phyloP scores from a whole-genome alignment of 2,888 invertebrate species.

The Eustalomyia histrio region DNA sequence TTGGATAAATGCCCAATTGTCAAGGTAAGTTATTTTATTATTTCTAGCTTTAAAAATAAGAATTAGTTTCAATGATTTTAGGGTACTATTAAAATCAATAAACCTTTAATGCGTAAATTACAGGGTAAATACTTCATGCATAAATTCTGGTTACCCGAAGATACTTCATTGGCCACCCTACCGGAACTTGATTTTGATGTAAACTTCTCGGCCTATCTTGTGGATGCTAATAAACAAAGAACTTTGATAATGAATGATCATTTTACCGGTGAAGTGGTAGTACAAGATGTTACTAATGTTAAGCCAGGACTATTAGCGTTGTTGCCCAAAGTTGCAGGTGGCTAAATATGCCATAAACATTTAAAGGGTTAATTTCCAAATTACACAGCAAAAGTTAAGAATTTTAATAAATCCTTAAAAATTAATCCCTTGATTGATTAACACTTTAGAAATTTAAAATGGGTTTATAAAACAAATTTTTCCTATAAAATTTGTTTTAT shows the following conservation, averaged over 20 bases:
- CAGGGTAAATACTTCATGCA: conserved; percentile 75
- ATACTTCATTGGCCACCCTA: conserved; percentile 71
- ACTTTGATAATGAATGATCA: conserved; percentile 73
- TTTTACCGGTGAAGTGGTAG: conserved; percentile 71
- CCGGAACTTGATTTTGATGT: conserved; percentile 75
- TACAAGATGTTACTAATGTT: conserved; percentile 72
- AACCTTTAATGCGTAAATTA: conserved; percentile 68
- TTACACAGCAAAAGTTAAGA: background rate
- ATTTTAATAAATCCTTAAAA: no score
- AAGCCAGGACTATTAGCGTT: conserved; percentile 72
- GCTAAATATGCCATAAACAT: conserved; percentile 61
- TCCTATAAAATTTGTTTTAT: no score
- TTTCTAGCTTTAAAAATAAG: background rate
- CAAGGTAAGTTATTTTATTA: conserved; percentile 69
- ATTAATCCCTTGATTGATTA: no score
- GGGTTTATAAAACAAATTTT: no score
- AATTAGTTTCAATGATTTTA: conserved; percentile 6
- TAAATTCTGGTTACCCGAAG: conserved; percentile 77
- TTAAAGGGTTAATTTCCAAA: background rate
- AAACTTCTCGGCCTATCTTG: conserved; percentile 67
- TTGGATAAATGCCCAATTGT: conserved; percentile 73
- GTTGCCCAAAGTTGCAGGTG: conserved; percentile 68
- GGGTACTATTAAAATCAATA: conserved; percentile 27
- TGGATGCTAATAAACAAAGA: conserved; percentile 72
- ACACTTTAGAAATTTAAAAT: no score